A percentile compares a stretch with the other conserved stretches of the same genome.
These are phyloP conservation scores for Dinomys branickii DNA, from an alignment of 2,113 vertebrate genomes.

Conservation along the genomic window DNA sequence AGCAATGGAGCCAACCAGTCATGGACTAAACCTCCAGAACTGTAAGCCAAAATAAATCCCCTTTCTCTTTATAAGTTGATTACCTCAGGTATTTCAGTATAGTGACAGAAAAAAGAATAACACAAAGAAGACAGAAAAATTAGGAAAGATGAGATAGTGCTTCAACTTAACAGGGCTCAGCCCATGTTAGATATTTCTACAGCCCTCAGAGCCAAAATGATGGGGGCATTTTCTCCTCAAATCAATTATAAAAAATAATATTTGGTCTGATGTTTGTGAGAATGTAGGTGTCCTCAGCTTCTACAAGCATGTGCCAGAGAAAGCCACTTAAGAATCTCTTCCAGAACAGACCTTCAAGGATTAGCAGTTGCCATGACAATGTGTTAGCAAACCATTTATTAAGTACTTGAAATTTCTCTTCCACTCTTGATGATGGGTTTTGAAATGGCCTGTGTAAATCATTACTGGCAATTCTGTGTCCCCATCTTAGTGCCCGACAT, in stretches of 20 bases:
- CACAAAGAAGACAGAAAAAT: neutral
- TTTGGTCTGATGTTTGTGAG: conserved; percentile 15
- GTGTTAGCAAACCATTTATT: conserved; percentile 56
- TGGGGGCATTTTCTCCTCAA: neutral
- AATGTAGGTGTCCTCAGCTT: conserved; percentile 37
- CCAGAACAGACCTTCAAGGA: conserved; percentile 25
- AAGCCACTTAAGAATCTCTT: conserved; percentile 43
- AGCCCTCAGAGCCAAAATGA: neutral
- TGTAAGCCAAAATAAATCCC: neutral
- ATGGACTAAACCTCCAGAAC: neutral
- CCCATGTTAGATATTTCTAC: neutral
- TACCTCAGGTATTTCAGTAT: neutral
- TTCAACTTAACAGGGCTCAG: neutral
- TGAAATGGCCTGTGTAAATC: neutral
- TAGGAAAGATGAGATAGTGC: neutral
- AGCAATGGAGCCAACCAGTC: neutral
- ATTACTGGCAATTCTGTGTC: neutral
- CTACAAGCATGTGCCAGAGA: neutral
- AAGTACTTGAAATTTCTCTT: conserved; percentile 61
- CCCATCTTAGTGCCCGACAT: neutral
- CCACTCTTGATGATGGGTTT: conserved; percentile 41
- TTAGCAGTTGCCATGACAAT: conserved; percentile 65
- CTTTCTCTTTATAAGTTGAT: neutral
- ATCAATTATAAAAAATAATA: conserved; percentile 38
- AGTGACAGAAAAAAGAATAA: neutral